Evolutionary conservation across 1,140 invertebrate species (phyloP).

Genomic region (Trachelipus rathkii): DNA sequence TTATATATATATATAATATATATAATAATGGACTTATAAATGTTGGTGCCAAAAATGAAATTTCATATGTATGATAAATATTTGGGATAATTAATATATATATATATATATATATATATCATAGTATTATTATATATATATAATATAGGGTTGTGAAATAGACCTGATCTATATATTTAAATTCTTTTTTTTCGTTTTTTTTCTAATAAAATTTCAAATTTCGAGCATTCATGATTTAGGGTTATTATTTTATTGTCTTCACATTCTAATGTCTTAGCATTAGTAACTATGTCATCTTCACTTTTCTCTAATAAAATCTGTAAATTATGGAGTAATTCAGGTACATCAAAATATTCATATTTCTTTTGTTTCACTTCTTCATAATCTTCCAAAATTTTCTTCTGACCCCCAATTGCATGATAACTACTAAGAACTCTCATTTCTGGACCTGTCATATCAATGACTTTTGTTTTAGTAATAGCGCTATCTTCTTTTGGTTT

Average conservation of each 20-base stretch:
- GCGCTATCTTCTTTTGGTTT: constrained; percentile 39
- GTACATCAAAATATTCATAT: constrained; percentile 60
- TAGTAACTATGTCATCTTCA: constrained; percentile 90
- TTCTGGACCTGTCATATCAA: constrained; percentile 97
- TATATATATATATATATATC: no score
- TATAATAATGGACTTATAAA: constrained; percentile 63
- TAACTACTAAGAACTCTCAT: constrained; percentile 90
- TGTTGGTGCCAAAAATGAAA: constrained; percentile 61
- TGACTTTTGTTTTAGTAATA: constrained; percentile 82
- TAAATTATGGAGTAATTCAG: constrained; percentile 89
- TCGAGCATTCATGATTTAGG: constrained; percentile 72
- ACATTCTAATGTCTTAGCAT: constrained; percentile 71
- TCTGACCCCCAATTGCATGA: constrained; percentile 72
- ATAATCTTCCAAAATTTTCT: constrained; percentile 57
- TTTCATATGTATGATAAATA: constrained; percentile 57
- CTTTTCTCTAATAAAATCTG: constrained; percentile 85
- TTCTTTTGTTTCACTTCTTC: constrained; percentile 47
- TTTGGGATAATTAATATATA: constrained; percentile 56
- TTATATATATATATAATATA: no score
- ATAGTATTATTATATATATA: no score
- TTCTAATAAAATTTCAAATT: constrained; percentile 63
- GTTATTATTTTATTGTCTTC: constrained; percentile 71
- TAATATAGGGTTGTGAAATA: no score
- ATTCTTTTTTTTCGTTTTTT: constrained; percentile 70
- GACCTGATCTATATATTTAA: constrained; percentile 68